Evolutionary conservation across 1,140 invertebrate genomes (phyloP).

Genomic region (Leguminivora glycinivorella): DNA sequence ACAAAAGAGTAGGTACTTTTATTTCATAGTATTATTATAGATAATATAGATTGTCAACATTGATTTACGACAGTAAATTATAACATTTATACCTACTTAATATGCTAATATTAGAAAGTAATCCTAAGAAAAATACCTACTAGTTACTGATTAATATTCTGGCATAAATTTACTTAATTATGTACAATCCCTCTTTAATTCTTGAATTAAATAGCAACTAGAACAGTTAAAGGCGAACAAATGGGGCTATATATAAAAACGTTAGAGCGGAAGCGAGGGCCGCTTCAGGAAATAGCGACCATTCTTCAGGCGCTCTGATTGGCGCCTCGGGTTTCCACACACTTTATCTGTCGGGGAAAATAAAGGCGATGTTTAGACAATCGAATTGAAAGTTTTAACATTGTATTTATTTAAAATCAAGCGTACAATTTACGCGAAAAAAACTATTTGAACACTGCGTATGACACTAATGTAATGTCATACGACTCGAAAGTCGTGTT

Average conservation of each 20-base stretch:
- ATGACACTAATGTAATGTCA: no score
- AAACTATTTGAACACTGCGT: no score
- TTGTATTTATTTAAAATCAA: neutral
- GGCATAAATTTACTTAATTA: neutral
- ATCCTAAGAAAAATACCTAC: neutral
- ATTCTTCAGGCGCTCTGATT: conserved; percentile 60
- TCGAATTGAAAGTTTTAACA: neutral
- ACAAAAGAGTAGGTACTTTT: no score
- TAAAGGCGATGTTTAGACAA: neutral
- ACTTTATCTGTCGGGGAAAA: conserved; percentile 20
- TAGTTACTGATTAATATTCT: neutral
- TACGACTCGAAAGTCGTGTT: no score
- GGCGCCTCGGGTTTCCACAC: conserved; percentile 41
- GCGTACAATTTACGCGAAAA: no score
- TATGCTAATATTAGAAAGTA: no score
- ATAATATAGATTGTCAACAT: no score
- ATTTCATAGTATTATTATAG: no score
- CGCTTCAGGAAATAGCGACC: conserved; percentile 61
- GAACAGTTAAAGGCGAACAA: conserved; percentile 28
- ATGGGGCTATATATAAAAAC: conserved; percentile 57
- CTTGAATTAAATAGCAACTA: neutral
- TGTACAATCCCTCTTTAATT: neutral
- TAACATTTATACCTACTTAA: no score
- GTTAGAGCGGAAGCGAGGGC: conserved; percentile 57
- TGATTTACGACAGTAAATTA: no score